Evolutionary conservation across 2,888 invertebrate species (phyloP).

Genomic region (Ectemnius cavifrons): DNA sequence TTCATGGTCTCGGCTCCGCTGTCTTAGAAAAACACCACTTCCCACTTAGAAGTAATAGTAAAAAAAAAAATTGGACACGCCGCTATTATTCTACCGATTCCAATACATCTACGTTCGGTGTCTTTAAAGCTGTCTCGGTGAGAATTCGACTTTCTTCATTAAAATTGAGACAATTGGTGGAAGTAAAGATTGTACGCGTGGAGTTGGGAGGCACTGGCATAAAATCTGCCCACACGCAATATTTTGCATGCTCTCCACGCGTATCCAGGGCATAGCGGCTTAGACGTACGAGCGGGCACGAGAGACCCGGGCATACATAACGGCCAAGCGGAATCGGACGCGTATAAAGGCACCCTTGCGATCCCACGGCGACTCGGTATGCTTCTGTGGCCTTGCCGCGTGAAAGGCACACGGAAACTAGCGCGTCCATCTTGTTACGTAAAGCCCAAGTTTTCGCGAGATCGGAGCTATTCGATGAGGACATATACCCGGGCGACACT

Average conservation of each 20-base stretch:
- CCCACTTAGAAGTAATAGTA: no score
- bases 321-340: slow-evolving; percentile 49
- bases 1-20: slow-evolving; percentile 69
- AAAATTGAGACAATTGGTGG: no score
- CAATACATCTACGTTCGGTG: no score
- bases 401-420: slow-evolving; percentile 76
- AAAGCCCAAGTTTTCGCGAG: slow-evolving; percentile 73
- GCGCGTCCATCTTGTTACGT: slow-evolving; percentile 77
- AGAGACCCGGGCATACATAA: slow-evolving; percentile 14
- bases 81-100: no score
- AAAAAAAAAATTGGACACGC: no score
- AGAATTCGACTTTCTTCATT: no score
- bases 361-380: slow-evolving; percentile 61
- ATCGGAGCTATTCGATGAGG: slow-evolving; percentile 42
- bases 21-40: no score
- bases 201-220: slow-evolving; percentile 54
- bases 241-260: slow-evolving; percentile 45
- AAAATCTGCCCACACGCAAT: slow-evolving; percentile 54
- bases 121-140: no score
- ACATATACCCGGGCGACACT: slow-evolving; percentile 24
- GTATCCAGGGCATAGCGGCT: slow-evolving; percentile 15
- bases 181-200: no score
- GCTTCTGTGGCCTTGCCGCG: slow-evolving; percentile 72
- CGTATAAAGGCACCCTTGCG: slow-evolving; percentile 65
- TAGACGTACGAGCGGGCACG: neutral